These are phyloP conservation scores for Neogale vison DNA, from an alignment of 2,113 vertebrate genomes.

Conservation along the genomic window DNA sequence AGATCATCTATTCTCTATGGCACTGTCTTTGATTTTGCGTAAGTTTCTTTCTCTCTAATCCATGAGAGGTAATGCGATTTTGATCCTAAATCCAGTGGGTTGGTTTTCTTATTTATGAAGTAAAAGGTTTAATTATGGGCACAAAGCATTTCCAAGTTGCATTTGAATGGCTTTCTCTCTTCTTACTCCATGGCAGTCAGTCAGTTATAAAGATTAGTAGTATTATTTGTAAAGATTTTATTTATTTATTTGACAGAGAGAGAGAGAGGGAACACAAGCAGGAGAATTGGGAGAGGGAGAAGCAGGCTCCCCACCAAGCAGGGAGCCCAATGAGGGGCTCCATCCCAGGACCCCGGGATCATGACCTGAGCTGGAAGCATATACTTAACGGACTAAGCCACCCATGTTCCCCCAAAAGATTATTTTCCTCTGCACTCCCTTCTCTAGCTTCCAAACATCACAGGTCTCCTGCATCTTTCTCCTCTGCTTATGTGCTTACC, in stretches of 20 bases:
- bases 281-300: no score
- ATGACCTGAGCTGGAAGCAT: no score
- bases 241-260: no score
- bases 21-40: conserved; percentile 21
- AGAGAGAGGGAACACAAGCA: no score
- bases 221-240: background rate
- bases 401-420: background rate
- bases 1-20: conserved; percentile 3
- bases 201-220: background rate
- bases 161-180: background rate
- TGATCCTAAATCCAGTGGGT: conserved; percentile 45
- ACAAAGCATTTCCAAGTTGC: background rate
- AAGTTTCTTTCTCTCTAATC: conserved; percentile 33
- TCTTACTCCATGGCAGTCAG: background rate
- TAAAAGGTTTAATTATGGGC: conserved; percentile 6
- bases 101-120: conserved; percentile 55
- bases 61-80: background rate
- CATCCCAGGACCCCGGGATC: no score
- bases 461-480: background rate
- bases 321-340: no score
- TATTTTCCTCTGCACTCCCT: background rate
- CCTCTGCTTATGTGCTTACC: background rate
- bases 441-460: accelerated
- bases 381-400: no score
- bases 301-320: no score